These are phyloP conservation scores for Loriculus beryllinus DNA, from an alignment of 2,797 vertebrate species.

Conservation along the genomic window DNA sequence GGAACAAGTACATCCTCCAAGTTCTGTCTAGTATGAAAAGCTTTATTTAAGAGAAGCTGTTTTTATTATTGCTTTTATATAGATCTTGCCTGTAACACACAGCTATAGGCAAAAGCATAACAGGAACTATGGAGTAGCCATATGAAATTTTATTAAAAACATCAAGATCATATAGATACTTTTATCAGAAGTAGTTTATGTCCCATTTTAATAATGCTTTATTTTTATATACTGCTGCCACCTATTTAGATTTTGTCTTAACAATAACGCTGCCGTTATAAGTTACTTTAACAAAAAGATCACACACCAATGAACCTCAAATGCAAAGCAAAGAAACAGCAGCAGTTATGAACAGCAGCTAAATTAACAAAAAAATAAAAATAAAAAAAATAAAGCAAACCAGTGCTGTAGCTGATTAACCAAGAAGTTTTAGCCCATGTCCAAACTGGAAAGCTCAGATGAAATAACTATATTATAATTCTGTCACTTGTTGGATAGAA, in stretches of 20 bases:
- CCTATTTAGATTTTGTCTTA: neutral
- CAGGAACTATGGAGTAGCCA: neutral
- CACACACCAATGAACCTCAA: neutral
- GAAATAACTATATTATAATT: neutral
- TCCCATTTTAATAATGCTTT: neutral
- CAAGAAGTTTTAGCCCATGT: neutral
- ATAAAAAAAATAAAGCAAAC: neutral
- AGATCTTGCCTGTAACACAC: neutral
- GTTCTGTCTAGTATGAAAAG: neutral
- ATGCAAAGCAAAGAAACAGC: neutral
- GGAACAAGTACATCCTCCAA: neutral
- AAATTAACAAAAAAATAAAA: neutral
- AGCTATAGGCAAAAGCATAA: neutral
- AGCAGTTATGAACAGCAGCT: neutral
- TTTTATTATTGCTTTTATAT: neutral
- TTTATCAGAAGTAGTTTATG: neutral
- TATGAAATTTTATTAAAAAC: neutral
- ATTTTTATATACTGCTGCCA: neutral
- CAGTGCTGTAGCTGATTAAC: neutral
- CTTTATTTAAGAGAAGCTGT: neutral
- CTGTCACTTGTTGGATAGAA: neutral
- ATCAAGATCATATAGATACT: neutral
- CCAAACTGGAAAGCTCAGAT: neutral
- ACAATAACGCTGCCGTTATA: neutral
- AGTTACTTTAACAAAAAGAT: neutral